Evolutionary conservation across 2,888 invertebrate genomes (phyloP).

Genomic region (Melanophora roralis): DNA sequence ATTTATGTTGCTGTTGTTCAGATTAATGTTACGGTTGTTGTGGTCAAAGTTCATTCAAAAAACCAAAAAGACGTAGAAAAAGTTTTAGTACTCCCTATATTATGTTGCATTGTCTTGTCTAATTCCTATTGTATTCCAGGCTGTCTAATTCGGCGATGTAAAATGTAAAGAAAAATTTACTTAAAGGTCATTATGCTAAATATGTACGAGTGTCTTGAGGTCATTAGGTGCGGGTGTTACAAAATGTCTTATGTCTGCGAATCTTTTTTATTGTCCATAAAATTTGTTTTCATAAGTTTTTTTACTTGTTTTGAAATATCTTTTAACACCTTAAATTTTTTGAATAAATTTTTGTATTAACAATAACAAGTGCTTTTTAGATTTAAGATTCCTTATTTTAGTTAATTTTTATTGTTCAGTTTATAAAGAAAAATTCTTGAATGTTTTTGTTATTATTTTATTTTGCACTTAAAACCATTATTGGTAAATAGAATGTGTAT

Average conservation of each 20-base stretch:
- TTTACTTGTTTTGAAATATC: constrained; percentile 17
- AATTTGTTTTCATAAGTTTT: constrained; percentile 27
- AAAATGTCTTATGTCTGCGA: constrained; percentile 6
- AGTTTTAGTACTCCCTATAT: constrained; percentile 32
- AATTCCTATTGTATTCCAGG: constrained; percentile 5
- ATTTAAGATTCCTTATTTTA: constrained; percentile 39
- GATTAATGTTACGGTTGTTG: constrained; percentile 2
- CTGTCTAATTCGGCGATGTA: background rate
- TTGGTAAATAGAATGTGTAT: constrained; percentile 62
- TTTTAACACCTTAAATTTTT: constrained; percentile 47
- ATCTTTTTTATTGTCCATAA: background rate
- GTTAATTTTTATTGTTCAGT: constrained; percentile 53
- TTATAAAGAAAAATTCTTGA: constrained; percentile 39
- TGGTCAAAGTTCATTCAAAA: constrained; percentile 24
- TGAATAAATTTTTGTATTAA: constrained; percentile 22
- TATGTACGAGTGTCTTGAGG: constrained; percentile 39
- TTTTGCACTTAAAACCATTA: constrained; percentile 51
- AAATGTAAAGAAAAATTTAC: background rate
- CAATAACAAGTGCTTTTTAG: constrained; percentile 57
- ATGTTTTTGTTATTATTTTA: background rate
- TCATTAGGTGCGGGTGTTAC: constrained; percentile 55
- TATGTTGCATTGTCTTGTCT: constrained; percentile 33
- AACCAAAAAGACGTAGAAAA: constrained; percentile 33
- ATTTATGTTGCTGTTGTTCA: constrained; percentile 44
- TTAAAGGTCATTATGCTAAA: constrained; percentile 53